Base-by-base conservation (phyloP, 2,113 vertebrate genomes). In the Phylloscopus whistleri region DNA sequence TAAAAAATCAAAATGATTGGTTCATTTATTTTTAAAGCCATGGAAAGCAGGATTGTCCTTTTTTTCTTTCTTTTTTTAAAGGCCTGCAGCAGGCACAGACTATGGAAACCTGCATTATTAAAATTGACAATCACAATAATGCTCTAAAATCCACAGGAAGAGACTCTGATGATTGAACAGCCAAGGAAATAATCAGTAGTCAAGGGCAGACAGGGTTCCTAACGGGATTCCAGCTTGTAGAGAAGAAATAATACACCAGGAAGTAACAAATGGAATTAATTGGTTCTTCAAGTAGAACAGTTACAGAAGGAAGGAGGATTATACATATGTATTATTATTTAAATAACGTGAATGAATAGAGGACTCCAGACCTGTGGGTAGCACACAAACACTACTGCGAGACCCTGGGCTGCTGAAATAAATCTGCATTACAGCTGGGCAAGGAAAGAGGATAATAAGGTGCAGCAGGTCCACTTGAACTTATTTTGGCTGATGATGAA, bases 251-350 rank as follows among this genome's bases (percentile, higher is more conserved):
- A 90, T 86, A 86, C 68, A 83, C 84, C 84, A 74, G 91, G 90
- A 97, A 96, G 73, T 94, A 90, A 96, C 85, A 94, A 97, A 96
- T 95, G 83, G 84, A 95, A 96, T 96, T 96, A 96, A 95, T 95
- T 95, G 80, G 70, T 90, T 97, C 90, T 91, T 87, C 67, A 91
- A 96, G 89, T 91, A 90, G 79, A 94, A 76, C 84, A 94, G 87
- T 95, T 94, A 94, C 78, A 92, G 81, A 51, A 95, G 76, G 79
- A 90, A 90, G 64, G 62, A 80, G 78, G 93, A 97, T 95, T 96
- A 96, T 93, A 94, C 69, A 77, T 95, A 88, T 92, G 86, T 80
- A 91, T 94, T 95, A 88, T 95, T 87, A 96, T 96, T 96, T 93
- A 94, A 96, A 96, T 94, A 94, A 58, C 1, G 11, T 0, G 37